These are phyloP conservation scores for Pollachius pollachius DNA, from an alignment of 2,113 vertebrate species.

Conservation along the genomic window DNA sequence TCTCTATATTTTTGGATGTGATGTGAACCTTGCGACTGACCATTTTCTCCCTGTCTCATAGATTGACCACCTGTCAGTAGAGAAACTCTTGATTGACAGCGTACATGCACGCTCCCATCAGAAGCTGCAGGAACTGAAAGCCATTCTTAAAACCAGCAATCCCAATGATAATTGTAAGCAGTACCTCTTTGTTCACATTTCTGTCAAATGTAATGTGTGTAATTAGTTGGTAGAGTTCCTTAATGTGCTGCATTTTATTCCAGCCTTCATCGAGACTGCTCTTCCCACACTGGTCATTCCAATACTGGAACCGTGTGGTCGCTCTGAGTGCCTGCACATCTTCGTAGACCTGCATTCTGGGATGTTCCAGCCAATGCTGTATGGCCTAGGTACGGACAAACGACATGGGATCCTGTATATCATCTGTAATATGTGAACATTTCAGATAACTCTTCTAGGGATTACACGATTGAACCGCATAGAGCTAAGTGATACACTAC, in stretches of 20 bases:
- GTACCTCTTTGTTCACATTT: neutral
- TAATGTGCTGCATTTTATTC: neutral
- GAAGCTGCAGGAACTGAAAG: conserved; percentile 95
- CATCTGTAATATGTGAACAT: conserved; percentile 37
- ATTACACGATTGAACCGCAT: too few species aligned
- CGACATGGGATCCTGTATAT: neutral
- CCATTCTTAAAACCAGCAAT: conserved; percentile 90
- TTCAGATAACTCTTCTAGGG: too few species aligned
- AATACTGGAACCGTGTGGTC: conserved; percentile 92
- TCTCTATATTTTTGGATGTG: neutral
- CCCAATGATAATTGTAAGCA: conserved; percentile 89
- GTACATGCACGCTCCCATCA: conserved; percentile 96
- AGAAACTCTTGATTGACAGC: conserved; percentile 97
- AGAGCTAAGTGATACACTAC: too few species aligned
- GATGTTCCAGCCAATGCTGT: conserved; percentile 97
- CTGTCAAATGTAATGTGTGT: neutral
- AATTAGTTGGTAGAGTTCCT: neutral
- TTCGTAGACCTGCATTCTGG: conserved; percentile 98
- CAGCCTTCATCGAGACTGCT: conserved; percentile 94
- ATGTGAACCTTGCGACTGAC: neutral
- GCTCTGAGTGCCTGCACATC: conserved; percentile 95
- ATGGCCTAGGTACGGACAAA: conserved; percentile 85
- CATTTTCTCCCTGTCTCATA: conserved; percentile 52
- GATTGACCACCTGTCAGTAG: conserved; percentile 97
- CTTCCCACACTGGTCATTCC: conserved; percentile 94